Evolutionary conservation across 35 echinoderm and acorn worm genomes (phyloP).

Genomic region (Holothuria glaberrima): DNA sequence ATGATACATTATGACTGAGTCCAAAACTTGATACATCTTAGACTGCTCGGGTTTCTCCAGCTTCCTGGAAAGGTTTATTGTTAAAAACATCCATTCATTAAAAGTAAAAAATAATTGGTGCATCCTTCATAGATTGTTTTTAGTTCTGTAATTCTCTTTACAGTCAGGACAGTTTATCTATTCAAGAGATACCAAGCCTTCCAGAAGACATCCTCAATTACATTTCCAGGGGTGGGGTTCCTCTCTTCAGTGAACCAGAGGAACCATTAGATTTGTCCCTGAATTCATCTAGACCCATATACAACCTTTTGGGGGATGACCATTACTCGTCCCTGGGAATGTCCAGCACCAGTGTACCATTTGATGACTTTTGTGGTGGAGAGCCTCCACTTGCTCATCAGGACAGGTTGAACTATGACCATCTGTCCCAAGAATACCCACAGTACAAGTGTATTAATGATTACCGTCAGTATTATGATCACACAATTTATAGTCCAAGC

Average conservation of each 20-base stretch:
- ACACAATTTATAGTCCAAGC: too few species aligned
- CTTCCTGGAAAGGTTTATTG: too few species aligned
- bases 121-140: too few species aligned
- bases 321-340: background rate
- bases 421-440: background rate
- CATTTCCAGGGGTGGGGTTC: background rate
- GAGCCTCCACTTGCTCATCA: background rate
- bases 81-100: too few species aligned
- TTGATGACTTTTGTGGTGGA: background rate
- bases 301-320: background rate
- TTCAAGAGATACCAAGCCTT: constrained; percentile 22
- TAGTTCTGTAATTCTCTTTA: too few species aligned
- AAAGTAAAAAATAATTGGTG: too few species aligned
- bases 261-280: background rate
- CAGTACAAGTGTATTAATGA: too few species aligned
- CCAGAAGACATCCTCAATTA: constrained; percentile 9
- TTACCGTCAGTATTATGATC: too few species aligned
- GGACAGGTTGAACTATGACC: constrained; percentile 1
- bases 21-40: too few species aligned
- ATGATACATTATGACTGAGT: too few species aligned
- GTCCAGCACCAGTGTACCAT: background rate
- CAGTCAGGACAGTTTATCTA: constrained; percentile 31
- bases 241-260: background rate
- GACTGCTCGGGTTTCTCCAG: too few species aligned
- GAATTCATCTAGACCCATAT: background rate